Percentiles rank a stretch among this genome's conserved stretches.
Evolutionary conservation across 2,797 vertebrate species (phyloP).

Genomic region (Artibeus jamaicensis): DNA sequence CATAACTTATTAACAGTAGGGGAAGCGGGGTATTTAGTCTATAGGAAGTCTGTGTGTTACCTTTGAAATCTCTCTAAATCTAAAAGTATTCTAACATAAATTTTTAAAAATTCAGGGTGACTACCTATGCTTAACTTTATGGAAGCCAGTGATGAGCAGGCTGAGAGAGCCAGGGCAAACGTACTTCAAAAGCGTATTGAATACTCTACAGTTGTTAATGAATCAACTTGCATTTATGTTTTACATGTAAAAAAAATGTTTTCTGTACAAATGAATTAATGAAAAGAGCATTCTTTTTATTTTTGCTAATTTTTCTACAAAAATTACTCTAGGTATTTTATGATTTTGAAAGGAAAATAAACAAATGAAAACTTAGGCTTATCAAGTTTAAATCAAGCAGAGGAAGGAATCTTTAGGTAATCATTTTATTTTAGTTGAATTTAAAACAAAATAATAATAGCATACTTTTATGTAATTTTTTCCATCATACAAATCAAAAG

Average conservation of each 20-base stretch:
- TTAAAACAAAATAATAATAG: constrained; percentile 30
- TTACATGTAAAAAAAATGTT: background rate
- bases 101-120: background rate
- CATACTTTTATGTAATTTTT: background rate
- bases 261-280: background rate
- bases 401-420: background rate
- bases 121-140: background rate
- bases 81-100: background rate
- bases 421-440: constrained; percentile 24
- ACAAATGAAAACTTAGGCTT: background rate
- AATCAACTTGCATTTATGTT: background rate
- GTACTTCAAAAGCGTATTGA: background rate
- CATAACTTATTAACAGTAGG: background rate
- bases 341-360: background rate
- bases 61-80: background rate
- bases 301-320: background rate
- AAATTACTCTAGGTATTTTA: background rate
- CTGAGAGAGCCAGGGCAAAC: background rate
- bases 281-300: constrained; percentile 19
- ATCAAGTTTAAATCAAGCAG: background rate
- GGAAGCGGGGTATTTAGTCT: background rate
- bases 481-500: constrained; percentile 22
- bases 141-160: background rate
- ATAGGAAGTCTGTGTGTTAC: background rate
- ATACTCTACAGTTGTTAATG: background rate